Conservation (phyloP, 2,113 vertebrate species). For the Laterallus jamaicensis region DNA sequence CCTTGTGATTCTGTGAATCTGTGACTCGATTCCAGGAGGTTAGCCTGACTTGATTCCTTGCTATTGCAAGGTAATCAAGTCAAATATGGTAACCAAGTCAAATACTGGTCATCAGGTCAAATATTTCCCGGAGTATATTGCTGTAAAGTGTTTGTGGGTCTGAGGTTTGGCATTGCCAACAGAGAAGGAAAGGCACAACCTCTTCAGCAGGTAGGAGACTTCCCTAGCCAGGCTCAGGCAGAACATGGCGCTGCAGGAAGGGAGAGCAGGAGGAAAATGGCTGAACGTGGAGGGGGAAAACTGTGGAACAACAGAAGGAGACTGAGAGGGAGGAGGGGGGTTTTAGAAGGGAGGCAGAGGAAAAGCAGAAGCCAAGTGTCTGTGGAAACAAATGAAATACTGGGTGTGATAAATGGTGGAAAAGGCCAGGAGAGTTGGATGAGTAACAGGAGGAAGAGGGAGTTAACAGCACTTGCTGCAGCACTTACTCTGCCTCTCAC, state of each 20-base stretch:
- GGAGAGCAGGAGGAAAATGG: background rate
- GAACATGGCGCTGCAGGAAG: background rate
- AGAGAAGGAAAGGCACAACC: background rate
- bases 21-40: background rate
- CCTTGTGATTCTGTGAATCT: background rate
- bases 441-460: background rate
- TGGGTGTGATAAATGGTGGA: background rate
- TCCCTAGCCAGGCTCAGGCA: background rate
- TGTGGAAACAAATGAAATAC: background rate
- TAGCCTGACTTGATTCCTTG: background rate
- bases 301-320: background rate
- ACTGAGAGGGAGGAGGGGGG: background rate
- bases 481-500: background rate
- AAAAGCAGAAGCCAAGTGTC: background rate
- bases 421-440: background rate
- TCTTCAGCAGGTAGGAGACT: rapidly evolving
- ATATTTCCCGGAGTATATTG: background rate
- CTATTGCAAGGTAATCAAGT: background rate
- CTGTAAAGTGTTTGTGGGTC: background rate
- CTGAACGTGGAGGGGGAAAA: background rate
- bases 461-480: background rate
- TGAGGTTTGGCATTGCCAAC: background rate
- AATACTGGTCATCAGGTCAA: background rate
- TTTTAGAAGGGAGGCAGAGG: background rate
- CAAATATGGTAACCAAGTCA: too few relatives aligned